A percentile compares a stretch with the other conserved stretches of the same genome.
phyloP scores from a whole-genome alignment of 2,888 invertebrate species.

The Saturnia pavonia region DNA sequence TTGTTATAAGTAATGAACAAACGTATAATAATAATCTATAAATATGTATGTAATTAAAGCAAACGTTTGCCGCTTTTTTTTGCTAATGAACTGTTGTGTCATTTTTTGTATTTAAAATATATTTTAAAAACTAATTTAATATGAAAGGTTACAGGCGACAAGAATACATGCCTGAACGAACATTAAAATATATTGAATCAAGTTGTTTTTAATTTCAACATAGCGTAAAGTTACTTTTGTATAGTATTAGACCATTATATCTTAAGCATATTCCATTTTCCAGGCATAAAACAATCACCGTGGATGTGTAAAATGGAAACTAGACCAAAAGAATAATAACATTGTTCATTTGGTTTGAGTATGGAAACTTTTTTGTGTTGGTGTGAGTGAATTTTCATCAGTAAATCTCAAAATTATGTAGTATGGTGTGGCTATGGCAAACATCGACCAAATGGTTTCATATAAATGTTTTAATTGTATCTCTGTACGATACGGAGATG shows the following conservation, averaged over 20 bases:
- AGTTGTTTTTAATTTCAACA: background rate
- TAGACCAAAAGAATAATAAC: no score
- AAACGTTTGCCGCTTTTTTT: conserved; percentile 43
- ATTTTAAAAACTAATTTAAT: background rate
- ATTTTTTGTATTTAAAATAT: conserved; percentile 26
- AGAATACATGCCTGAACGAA: background rate
- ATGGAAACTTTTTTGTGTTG: no score
- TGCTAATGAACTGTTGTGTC: conserved; percentile 43
- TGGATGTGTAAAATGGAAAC: no score
- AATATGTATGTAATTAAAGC: conserved; percentile 63
- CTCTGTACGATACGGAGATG: background rate
- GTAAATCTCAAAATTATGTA: no score
- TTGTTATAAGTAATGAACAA: conserved; percentile 63
- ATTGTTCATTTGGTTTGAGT: no score
- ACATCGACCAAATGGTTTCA: background rate
- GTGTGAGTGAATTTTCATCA: no score
- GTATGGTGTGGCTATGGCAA: no score
- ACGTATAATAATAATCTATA: conserved; percentile 61
- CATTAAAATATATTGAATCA: background rate
- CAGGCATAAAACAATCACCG: no score
- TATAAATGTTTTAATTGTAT: no score
- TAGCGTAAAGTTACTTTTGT: background rate
- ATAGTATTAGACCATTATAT: background rate
- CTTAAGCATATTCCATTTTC: background rate
- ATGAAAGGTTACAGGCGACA: conserved; percentile 10